Conservation (phyloP, 2,888 invertebrate genomes). For the Aleiodes leptofemur region DNA sequence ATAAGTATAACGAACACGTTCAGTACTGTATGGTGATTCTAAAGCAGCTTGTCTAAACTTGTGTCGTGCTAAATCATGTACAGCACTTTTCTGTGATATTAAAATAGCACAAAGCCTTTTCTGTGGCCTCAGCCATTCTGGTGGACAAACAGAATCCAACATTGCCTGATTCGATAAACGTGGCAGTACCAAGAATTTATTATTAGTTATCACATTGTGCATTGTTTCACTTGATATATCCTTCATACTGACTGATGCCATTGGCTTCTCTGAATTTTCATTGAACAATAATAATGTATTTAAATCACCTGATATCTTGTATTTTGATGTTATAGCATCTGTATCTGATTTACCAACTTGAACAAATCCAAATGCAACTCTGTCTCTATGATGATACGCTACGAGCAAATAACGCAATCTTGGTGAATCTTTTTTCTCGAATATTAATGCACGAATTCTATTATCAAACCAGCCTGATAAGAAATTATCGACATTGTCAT, state of each 20-base stretch:
- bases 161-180: constrained; percentile 93
- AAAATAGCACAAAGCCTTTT: constrained; percentile 88
- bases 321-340: constrained; percentile 80
- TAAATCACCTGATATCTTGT: constrained; percentile 84
- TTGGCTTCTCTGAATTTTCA: constrained; percentile 87
- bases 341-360: constrained; percentile 82
- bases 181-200: constrained; percentile 92
- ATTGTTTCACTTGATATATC: constrained; percentile 93
- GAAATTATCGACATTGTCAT: constrained; percentile 85
- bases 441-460: constrained; percentile 91
- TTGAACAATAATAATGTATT: constrained; percentile 93
- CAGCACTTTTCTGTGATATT: constrained; percentile 82
- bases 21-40: constrained; percentile 78
- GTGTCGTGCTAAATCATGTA: constrained; percentile 81
- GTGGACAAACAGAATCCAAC: constrained; percentile 91
- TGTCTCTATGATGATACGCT: constrained; percentile 90
- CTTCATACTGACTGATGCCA: constrained; percentile 91
- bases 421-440: constrained; percentile 86
- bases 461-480: constrained; percentile 95
- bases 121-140: constrained; percentile 87
- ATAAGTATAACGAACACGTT: constrained; percentile 89
- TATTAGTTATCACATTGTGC: constrained; percentile 90
- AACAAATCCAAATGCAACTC: constrained; percentile 89
- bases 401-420: constrained; percentile 91
- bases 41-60: constrained; percentile 85